A percentile compares a stretch with the other conserved stretches of the same genome.
Conservation (phyloP, 2,797 vertebrate genomes). For the Gorsachius magnificus region DNA sequence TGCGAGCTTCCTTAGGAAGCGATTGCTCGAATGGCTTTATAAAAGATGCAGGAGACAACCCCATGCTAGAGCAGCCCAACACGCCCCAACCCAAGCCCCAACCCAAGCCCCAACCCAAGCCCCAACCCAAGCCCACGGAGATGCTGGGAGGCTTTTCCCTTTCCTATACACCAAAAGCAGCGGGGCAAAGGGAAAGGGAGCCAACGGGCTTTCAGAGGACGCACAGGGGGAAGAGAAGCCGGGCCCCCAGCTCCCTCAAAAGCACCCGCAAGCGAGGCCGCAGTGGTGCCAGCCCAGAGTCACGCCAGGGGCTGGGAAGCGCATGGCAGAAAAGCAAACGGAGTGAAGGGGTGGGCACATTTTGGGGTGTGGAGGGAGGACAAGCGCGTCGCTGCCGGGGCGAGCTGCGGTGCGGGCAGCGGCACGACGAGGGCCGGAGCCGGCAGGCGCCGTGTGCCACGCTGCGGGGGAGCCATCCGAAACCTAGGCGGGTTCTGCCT, state of each 20-base stretch:
- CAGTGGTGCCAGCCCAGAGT: neutral
- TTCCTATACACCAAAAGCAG: neutral
- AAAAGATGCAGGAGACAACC: neutral
- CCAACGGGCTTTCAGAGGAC: neutral
- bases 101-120: neutral
- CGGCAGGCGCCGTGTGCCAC: neutral
- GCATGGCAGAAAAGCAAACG: neutral
- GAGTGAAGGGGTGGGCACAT: rapidly evolving
- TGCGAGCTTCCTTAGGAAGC: neutral
- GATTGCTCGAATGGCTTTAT: neutral
- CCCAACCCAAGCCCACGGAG: neutral
- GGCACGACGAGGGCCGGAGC: too few relatives aligned
- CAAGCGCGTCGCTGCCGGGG: rapidly evolving
- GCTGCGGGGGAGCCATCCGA: neutral
- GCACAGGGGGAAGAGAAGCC: neutral
- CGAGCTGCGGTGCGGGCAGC: rapidly evolving
- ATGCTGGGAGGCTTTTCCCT: neutral
- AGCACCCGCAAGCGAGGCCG: rapidly evolving
- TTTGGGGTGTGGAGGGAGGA: neutral
- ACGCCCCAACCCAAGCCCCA: neutral
- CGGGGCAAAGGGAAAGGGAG: rapidly evolving
- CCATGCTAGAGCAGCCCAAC: neutral
- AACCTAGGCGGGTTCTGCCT: neutral
- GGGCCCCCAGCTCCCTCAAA: neutral
- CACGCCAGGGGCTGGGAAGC: rapidly evolving